Base-by-base conservation (phyloP, 2,113 vertebrate species). In the Xiphophorus couchianus region DNA sequence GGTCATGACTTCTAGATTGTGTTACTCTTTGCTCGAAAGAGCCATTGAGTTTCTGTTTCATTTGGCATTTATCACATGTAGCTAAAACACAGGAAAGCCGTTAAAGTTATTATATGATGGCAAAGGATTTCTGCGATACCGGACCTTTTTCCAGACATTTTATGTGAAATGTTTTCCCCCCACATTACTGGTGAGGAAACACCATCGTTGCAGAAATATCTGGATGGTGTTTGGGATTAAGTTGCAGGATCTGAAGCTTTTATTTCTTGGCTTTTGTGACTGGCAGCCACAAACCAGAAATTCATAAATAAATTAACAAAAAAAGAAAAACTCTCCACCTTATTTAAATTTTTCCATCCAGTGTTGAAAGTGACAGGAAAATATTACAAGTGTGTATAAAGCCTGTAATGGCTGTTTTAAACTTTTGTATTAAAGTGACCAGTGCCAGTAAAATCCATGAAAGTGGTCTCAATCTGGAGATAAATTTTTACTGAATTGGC, bases 161-260 rank as follows among this genome's bases (percentile, higher is more conserved):
- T 28, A 67, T 67, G 37, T 14, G 37, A 17, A 35, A 67, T 19
- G 27, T 44, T 28, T 44, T 25, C 17, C 65, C 65, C 8, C 15
- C 4, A 1, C 27, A 15, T 67, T 44, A 44, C n/a, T 66, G 42
- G 22, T 11, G 17, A 42, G 42, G n/a, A 67, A 28, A 44, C n/a
- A 17, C 65, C 14, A 19, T 42, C n/a, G 28, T 8, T 67, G 37
- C 65, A 67, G 37, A 67, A n/a, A 67, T 28, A 27, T 67, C n/a
- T 67, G 65, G 37, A 29, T 14, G 37, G 37, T 28, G 3, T 67
- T 44, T 42, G 37, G 37, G 14, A 9, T 67, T 17, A 44, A 27
- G 37, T 67, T 44, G 7, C 65, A 29, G 37, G 17, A 25, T 67
- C n/a, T 67, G 65, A 28, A 42, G 35, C 37, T 67, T 67, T 67